Conservation (phyloP, 2,888 invertebrate genomes). For the Erebia palarica region DNA sequence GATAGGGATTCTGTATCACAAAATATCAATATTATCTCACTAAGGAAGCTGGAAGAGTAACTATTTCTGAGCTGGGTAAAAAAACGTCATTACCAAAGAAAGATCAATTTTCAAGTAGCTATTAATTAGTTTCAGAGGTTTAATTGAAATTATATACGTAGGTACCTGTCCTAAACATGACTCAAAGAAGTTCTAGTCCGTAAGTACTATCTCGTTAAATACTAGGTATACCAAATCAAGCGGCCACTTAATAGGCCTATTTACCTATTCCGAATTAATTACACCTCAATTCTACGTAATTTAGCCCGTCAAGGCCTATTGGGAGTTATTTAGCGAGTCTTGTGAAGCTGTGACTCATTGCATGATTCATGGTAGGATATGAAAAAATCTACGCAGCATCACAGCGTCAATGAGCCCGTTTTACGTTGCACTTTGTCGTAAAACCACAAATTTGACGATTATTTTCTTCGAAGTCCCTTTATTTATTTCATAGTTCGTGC, state of each 20-base stretch:
- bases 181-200: too few species aligned
- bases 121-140: too few species aligned
- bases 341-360: conserved; percentile 45
- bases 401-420: conserved; percentile 41
- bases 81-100: too few species aligned
- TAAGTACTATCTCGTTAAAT: background rate
- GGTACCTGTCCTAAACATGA: background rate
- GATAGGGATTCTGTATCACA: background rate
- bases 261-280: conserved; percentile 18
- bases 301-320: conserved; percentile 56
- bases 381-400: conserved; percentile 53
- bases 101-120: too few species aligned
- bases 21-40: background rate
- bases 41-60: background rate
- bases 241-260: background rate
- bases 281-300: conserved; percentile 11
- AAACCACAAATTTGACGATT: conserved; percentile 41
- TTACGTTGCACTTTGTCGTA: conserved; percentile 43
- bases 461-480: conserved; percentile 22
- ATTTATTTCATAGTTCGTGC: background rate
- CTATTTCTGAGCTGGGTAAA: background rate
- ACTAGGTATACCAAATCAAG: background rate
- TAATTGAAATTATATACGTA: background rate
- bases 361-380: conserved; percentile 53
- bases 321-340: conserved; percentile 37